A percentile compares a stretch with the other conserved stretches of the same genome.
phyloP scores from a whole-genome alignment of 2,888 invertebrate genomes.

The Drosophila lutescens region DNA sequence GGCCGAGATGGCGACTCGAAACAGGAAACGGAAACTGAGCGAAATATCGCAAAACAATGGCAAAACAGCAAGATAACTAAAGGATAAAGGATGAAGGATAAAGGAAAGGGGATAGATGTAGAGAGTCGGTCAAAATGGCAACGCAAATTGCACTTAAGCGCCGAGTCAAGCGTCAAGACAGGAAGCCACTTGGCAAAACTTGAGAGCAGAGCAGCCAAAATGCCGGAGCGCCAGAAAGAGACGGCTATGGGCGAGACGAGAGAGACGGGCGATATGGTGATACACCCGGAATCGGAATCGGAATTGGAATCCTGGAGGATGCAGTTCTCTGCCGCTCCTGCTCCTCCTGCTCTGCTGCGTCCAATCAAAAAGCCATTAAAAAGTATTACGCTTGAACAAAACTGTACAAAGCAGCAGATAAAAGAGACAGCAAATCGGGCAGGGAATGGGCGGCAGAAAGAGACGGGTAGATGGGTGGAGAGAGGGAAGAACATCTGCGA shows the following conservation, averaged over 20 bases:
- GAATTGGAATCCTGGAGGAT: constrained; percentile 20
- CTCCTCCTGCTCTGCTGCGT: constrained; percentile 50
- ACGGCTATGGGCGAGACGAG: background rate
- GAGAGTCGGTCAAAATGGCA: constrained; percentile 61
- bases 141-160: constrained; percentile 75
- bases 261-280: background rate
- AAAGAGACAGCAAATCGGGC: constrained; percentile 23
- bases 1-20: constrained; percentile 43
- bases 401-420: constrained; percentile 76
- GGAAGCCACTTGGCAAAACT: constrained; percentile 71
- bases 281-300: background rate
- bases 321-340: constrained; percentile 41
- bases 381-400: constrained; percentile 83
- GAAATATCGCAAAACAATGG: constrained; percentile 52
- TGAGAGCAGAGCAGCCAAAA: constrained; percentile 25
- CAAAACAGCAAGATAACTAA: constrained; percentile 55
- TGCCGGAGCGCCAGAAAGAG: constrained; percentile 26
- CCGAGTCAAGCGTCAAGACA: constrained; percentile 73
- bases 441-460: background rate
- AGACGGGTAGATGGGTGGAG: background rate
- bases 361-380: constrained; percentile 84
- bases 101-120: background rate
- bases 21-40: constrained; percentile 78
- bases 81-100: constrained; percentile 28
- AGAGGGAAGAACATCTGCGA: constrained; percentile 17